These are phyloP conservation scores for Paradoxurus hermaphroditus DNA, from an alignment of 2,113 vertebrate genomes.

Conservation along the genomic window DNA sequence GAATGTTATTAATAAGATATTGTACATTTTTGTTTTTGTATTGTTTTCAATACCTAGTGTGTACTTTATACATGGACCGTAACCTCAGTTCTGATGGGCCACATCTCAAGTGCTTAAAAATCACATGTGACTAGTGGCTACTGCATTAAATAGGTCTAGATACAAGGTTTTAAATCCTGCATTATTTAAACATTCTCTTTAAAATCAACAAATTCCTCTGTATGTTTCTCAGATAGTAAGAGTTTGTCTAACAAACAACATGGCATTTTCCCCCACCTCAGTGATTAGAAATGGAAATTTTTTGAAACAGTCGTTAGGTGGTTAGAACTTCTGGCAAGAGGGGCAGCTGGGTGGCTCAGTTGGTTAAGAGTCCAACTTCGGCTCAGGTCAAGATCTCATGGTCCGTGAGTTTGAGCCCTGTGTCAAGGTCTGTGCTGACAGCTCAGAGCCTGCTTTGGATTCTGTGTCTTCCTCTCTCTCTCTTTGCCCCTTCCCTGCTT, in stretches of 20 bases:
- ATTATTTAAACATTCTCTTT: neutral
- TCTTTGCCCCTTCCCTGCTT: too few relatives aligned
- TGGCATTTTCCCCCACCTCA: neutral
- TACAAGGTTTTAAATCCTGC: neutral
- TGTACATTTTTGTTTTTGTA: neutral
- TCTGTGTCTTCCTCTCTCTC: too few relatives aligned
- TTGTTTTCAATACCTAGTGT: neutral
- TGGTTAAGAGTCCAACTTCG: too few relatives aligned
- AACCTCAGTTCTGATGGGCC: neutral
- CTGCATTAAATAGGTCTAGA: neutral
- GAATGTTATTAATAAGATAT: neutral
- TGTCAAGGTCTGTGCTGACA: too few relatives aligned
- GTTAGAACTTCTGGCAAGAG: neutral
- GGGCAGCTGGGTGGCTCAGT: too few relatives aligned
- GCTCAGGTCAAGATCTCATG: too few relatives aligned
- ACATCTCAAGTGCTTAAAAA: neutral
- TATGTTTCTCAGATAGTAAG: neutral
- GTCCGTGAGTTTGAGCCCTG: too few relatives aligned
- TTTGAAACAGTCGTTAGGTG: neutral
- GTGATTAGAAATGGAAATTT: neutral
- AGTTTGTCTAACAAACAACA: neutral
- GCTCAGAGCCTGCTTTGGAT: too few relatives aligned
- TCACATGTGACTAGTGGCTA: neutral
- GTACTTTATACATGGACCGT: neutral
- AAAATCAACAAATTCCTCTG: neutral